A percentile compares a stretch with the other conserved stretches of the same genome.
Evolutionary conservation across 2,113 vertebrate species (phyloP).

Genomic region (Tyrannus savana): DNA sequence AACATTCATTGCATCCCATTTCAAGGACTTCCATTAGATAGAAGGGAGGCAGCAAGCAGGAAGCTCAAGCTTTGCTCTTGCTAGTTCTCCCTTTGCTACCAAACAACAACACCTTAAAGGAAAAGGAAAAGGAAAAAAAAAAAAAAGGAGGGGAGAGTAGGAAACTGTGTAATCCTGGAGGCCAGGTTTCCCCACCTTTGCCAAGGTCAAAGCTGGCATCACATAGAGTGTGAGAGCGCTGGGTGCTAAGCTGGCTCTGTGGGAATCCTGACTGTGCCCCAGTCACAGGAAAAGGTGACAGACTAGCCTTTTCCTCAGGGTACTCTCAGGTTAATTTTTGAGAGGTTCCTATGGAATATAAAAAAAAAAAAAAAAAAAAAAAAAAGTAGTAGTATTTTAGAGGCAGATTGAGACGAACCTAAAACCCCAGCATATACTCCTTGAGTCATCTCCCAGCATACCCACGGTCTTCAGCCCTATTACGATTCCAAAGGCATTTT

Average conservation of each 20-base stretch:
- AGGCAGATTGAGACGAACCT: background rate
- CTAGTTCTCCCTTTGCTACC: background rate
- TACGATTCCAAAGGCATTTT: background rate
- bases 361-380: background rate
- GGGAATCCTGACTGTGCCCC: background rate
- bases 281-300: conserved; percentile 11
- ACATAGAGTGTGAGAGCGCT: background rate
- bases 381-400: background rate
- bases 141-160: background rate
- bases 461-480: background rate
- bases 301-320: background rate
- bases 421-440: background rate
- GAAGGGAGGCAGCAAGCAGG: background rate
- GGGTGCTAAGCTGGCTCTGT: background rate
- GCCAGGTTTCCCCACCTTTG: background rate
- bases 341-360: background rate
- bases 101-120: background rate
- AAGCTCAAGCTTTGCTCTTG: background rate
- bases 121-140: background rate
- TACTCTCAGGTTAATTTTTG: conserved; percentile 38
- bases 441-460: background rate
- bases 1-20: conserved; percentile 44
- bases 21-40: conserved; percentile 44
- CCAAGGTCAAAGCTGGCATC: background rate
- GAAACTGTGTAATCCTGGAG: background rate